Base-by-base conservation (phyloP, 2,113 vertebrate genomes). In the Calypte anna region DNA sequence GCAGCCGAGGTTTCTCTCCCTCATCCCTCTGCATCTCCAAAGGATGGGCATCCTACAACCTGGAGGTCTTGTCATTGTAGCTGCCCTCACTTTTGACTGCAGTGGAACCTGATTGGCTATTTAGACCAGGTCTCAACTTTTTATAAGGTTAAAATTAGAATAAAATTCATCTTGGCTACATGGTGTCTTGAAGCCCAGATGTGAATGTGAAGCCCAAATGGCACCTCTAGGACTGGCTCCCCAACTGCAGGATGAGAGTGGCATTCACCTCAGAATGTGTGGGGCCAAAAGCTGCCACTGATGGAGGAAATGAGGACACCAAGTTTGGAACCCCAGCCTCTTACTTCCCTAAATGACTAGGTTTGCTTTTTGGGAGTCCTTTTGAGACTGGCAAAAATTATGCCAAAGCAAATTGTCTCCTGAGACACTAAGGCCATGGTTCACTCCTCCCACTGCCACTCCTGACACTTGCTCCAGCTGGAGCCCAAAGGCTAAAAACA, bases 231-330 rank as follows among this genome's bases (percentile, higher is more conserved):
- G 30, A 51, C 48, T 36, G 64, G 4, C 18, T 88, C 82, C 27
- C 22, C 31, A 68, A 1, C 22, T 44, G 9, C 23, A 74, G 33
- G 25, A 57, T 57, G 30, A 79, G 30, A 62, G 28, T 59, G 25
- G 25, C 15, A 10, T 33, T 55, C 12, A 17, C 21, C 28, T 38
- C 77, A 72, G 22, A 6, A 16, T 11, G 25, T 16, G 19, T 12
- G 53, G 23, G 84, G 6, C 12, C 53, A 89, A 84, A 28, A 64
- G 33, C 31, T 61, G 17, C 57, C 25, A 43, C 6, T 0, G 0
- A 2, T 3, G 9, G 53, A 51, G 57, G 38, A 54, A 62, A 81
- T 50, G 25, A 63, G 18, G 62, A 27, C 14, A 63, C 2, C 73
- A 63, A 1, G 21, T 30, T 38, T 70, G 66, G 44, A 84, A 68